Base-by-base conservation (phyloP, 2,797 vertebrate genomes). In the Fratercula arctica region DNA sequence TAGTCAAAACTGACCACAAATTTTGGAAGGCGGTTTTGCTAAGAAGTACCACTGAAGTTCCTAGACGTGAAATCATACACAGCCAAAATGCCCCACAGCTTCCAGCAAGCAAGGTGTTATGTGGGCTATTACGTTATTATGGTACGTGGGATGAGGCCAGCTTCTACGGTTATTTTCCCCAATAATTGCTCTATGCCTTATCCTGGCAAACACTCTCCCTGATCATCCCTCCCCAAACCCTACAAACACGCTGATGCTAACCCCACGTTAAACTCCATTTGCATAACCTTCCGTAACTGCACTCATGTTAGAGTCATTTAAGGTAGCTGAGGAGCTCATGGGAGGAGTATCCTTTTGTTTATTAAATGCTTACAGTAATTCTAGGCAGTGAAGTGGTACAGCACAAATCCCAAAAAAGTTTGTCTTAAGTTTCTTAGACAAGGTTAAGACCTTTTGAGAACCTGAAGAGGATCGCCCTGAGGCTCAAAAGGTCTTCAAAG, bases 41-140 rank as follows among this genome's bases (percentile, higher is more conserved):
- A 60, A 77, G 76, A 69, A 90, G 41, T 23, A 41, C 31, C 51
- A 50, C 28, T 86, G 63, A 86, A 94, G 84, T 67, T 87, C 82
- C 73, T 64, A 80, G 69, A 76, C 25, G 8, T 51, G 8, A 88
- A 91, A 78, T 83, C 46, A 57, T 2, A 45, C 0, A 3, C 41
- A 37, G 39, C 11, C 50, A 61, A 85, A 93, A 83, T 10, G n/a
- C 16, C 31, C 24, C 50, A 39, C 33, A 72, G 59, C 51, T 82
- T 85, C 70, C 70, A 78, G 33, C 50, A 83, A 67, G 46, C 29
- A 84, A 74, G 25, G 33, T 1, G 5, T 45, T 61, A 69, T 41
- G 26, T 67, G 63, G 28, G 8, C 18, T 64, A 31, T 31, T 31
- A 63, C 19, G 16, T 12, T 60, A 35, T 26, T 60, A 28, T 19